A percentile compares a stretch with the other conserved stretches of the same genome.
phyloP scores from a whole-genome alignment of 2,113 vertebrate species.

The Psittacula cyanocephala region DNA sequence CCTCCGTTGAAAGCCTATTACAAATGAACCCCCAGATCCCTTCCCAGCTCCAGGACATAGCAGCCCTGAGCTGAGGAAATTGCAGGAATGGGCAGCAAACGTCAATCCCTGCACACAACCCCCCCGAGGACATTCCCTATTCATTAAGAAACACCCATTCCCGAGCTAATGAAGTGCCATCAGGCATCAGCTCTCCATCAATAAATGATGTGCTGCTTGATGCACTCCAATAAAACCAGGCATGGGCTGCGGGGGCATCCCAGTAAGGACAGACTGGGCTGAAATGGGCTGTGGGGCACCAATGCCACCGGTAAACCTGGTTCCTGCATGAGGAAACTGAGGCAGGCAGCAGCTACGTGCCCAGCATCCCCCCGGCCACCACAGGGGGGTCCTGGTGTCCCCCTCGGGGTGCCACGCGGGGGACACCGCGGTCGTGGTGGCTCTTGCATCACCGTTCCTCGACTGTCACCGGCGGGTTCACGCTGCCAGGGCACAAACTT shows the following conservation, averaged over 20 bases:
- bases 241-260: rapidly evolving
- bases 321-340: not conserved
- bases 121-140: rapidly evolving
- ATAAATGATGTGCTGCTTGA: not conserved
- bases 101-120: not conserved
- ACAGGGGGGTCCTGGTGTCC: not conserved
- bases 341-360: not conserved
- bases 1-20: not conserved
- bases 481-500: not conserved
- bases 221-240: not conserved
- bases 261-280: not conserved
- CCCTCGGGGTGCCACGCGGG: rapidly evolving
- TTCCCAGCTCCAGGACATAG: not conserved
- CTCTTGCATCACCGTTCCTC: not conserved
- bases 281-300: not conserved
- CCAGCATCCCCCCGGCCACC: rapidly evolving
- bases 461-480: not conserved
- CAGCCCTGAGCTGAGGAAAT: not conserved
- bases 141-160: not conserved
- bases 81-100: not conserved
- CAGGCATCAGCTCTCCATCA: not conserved
- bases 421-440: not conserved
- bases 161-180: not conserved
- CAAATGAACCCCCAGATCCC: not conserved
- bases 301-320: not conserved